These are phyloP conservation scores for Hipposideros larvatus DNA, from an alignment of 2,797 vertebrate genomes.

Conservation along the genomic window DNA sequence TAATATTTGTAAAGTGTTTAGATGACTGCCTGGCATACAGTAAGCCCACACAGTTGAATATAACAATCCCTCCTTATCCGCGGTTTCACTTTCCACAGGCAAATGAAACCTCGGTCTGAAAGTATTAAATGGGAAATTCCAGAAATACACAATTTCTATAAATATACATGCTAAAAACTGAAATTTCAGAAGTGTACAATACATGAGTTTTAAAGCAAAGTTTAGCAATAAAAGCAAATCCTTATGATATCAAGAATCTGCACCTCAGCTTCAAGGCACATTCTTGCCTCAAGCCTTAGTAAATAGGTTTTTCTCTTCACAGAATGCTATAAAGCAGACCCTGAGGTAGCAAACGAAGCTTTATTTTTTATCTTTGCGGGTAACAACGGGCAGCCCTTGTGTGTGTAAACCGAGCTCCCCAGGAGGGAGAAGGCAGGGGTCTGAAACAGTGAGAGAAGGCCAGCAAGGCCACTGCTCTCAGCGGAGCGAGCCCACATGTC, in stretches of 20 bases:
- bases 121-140: no score
- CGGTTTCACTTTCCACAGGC: no score
- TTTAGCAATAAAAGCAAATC: not conserved
- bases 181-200: not conserved
- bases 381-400: not conserved
- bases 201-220: not conserved
- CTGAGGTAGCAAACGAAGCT: not conserved
- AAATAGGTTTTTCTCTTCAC: not conserved
- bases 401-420: conserved; percentile 6
- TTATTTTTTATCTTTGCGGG: conserved; percentile 29
- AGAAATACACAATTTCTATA: no score
- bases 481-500: not conserved
- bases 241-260: not conserved
- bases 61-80: no score
- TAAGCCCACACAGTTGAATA: no score
- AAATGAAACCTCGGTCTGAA: no score
- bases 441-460: conserved; percentile 10
- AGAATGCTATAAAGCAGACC: conserved; percentile 11
- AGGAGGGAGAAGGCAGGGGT: not conserved
- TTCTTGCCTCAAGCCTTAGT: not conserved
- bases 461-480: not conserved
- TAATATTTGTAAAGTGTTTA: no score
- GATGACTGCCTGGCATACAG: no score
- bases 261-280: not conserved
- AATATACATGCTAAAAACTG: not conserved